These are phyloP conservation scores for Ceratitis capitata DNA, from an alignment of 1,140 invertebrate species.

Conservation along the genomic window DNA sequence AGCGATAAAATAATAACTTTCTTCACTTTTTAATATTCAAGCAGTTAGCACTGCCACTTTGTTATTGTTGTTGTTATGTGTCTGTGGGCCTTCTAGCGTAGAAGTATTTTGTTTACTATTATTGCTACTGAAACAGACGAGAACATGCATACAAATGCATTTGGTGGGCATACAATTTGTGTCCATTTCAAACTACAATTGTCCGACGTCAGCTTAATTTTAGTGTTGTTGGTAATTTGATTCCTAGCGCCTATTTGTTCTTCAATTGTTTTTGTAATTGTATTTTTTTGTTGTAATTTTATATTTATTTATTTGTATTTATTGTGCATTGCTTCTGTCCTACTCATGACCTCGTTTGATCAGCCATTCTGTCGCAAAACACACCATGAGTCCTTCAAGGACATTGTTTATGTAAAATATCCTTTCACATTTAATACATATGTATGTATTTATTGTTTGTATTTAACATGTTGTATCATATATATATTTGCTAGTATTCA, in stretches of 20 bases:
- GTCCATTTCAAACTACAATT: neutral
- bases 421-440: neutral
- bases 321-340: neutral
- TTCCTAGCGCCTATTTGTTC: neutral
- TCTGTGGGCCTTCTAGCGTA: neutral
- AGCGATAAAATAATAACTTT: conserved; percentile 38
- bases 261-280: neutral
- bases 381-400: neutral
- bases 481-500: neutral
- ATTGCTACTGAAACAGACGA: no score
- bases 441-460: neutral
- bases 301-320: neutral
- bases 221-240: neutral
- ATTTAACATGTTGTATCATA: neutral
- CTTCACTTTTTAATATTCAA: neutral
- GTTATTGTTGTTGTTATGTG: neutral
- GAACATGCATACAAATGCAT: neutral
- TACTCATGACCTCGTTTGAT: neutral
- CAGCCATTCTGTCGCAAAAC: neutral
- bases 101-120: neutral
- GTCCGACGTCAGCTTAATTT: neutral
- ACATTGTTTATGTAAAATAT: neutral
- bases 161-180: neutral
- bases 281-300: neutral
- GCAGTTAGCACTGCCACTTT: neutral